Percentiles rank a stretch among this genome's conserved stretches.
Evolutionary conservation across 1,140 invertebrate genomes (phyloP).

Genomic region (Neodiprion lecontei): DNA sequence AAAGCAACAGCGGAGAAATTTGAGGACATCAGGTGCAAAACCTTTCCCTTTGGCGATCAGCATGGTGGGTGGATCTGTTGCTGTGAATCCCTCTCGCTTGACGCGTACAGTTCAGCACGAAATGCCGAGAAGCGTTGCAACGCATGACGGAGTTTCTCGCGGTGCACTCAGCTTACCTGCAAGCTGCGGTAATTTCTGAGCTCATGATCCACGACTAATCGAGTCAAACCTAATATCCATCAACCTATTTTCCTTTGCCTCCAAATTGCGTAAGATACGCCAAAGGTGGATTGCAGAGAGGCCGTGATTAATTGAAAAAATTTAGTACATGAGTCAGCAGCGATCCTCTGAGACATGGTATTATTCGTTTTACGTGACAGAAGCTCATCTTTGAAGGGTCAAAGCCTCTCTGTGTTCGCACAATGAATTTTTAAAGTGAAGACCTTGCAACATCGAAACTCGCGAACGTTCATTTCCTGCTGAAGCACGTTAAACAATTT

Average conservation of each 20-base stretch:
- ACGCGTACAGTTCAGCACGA: not conserved
- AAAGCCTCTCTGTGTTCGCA: too few relatives aligned
- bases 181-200: not conserved
- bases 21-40: too few relatives aligned
- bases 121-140: not conserved
- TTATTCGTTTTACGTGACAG: not conserved
- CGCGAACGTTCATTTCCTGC: too few relatives aligned
- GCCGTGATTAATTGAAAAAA: not conserved
- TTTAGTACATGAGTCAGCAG: not conserved
- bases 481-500: too few relatives aligned
- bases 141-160: not conserved
- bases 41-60: too few relatives aligned
- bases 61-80: too few relatives aligned
- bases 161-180: not conserved
- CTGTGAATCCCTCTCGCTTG: too few relatives aligned
- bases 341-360: not conserved
- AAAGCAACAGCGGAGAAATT: too few relatives aligned
- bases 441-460: too few relatives aligned
- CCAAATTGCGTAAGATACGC: not conserved
- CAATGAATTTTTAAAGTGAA: too few relatives aligned
- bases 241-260: not conserved
- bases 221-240: not conserved
- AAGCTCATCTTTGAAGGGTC: not conserved
- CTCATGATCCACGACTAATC: not conserved
- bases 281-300: not conserved